Base-by-base conservation (phyloP, 2,888 invertebrate genomes). In the Andrena bicolor region DNA sequence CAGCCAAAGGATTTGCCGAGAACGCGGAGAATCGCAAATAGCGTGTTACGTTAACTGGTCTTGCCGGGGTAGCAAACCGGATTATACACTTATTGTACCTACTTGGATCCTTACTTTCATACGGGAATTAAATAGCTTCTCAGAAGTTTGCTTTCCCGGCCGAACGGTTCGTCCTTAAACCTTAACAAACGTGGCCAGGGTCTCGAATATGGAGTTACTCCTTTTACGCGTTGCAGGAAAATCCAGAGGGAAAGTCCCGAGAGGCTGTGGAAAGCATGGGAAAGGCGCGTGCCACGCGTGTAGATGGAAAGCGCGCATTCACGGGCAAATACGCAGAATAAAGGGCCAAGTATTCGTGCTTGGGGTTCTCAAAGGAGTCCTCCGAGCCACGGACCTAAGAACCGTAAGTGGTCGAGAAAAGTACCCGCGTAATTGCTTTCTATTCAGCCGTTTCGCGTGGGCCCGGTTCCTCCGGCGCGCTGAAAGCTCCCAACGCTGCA, bases 381-480 rank as follows among this genome's bases (percentile, higher is more conserved):
- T 69, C 41, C 6, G 56, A 61, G 20, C 53, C 53, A 26, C 13
- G 68, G 68, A 64, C 58, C 49, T 48, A 69, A 79, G 63, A 80
- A 79, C 68, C 64, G 80, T 74, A 28, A 78, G 81, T 78, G 81
- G 70, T 81, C 77, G 56, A 77, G 84, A 78, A 76, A 86, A 80
- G 75, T 76, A 78, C 63, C 86, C 63, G 53, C 74, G 75, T 86
- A 86, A 86, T 86, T 86, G 80, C 78, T 84, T 86, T 86, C 77
- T 77, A 74, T 86, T 86, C 86, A 73, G 75, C 60, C 75, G 75
- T 75, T 73, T 71, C 70, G 28, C 74, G 51, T 49, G 48, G 63
- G 53, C 58, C 32, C 35, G 48, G 58, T 60, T 58, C 28, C 48
- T 58, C 63, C 20, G 30, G 5, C 13, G 2, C 32, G 76, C 2